Percentiles rank a stretch among this genome's conserved stretches.
Evolutionary conservation across 2,113 vertebrate genomes (phyloP).

Genomic region (Syngnathoides biaculeatus): DNA sequence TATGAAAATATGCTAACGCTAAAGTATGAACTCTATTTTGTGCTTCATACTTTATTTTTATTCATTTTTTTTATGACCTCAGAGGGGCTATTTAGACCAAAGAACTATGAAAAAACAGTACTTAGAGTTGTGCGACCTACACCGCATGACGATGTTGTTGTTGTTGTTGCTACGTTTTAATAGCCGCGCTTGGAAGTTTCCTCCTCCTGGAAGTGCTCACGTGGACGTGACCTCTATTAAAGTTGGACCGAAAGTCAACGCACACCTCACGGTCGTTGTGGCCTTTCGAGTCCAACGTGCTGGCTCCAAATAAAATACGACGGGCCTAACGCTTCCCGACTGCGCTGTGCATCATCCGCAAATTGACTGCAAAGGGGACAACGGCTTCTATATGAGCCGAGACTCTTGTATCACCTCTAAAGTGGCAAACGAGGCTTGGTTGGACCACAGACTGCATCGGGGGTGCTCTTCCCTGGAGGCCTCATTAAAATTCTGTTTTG

Average conservation of each 20-base stretch:
- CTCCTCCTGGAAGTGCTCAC: neutral
- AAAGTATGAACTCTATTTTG: no score
- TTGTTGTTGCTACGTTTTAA: neutral
- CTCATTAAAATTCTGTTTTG: conserved; percentile 60
- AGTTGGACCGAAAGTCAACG: neutral
- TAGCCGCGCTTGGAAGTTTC: neutral
- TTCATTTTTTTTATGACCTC: no score
- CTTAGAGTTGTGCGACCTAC: neutral
- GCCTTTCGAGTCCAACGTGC: neutral
- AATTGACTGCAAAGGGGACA: neutral
- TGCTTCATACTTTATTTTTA: no score
- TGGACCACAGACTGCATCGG: conserved; percentile 24
- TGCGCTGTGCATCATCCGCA: conserved; percentile 2
- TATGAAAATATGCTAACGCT: no score
- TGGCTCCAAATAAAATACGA: neutral
- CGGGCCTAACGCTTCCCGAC: conserved; percentile 7
- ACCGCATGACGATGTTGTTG: neutral
- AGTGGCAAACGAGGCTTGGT: conserved; percentile 18
- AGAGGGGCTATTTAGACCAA: neutral
- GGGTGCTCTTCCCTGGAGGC: conserved; percentile 34
- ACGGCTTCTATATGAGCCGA: conserved; percentile 11
- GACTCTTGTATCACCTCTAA: conserved; percentile 33
- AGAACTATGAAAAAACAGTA: neutral
- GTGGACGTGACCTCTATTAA: neutral
- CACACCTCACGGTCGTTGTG: neutral